phyloP scores from a whole-genome alignment of 37 sponge, comb jelly and placozoan genomes.

The Cliona cf. orientalis region DNA sequence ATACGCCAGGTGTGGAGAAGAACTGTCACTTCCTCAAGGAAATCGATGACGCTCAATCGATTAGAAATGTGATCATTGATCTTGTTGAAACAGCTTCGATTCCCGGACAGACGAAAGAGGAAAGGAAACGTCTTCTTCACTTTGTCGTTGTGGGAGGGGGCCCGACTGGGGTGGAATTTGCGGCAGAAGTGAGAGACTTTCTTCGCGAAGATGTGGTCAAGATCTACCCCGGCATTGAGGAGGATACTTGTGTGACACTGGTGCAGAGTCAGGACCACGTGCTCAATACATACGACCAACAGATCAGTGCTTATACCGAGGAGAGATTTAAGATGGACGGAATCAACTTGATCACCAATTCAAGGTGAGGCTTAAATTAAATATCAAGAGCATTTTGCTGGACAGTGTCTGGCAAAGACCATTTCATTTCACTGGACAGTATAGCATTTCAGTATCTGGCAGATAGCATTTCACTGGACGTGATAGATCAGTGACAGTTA shows the following conservation, averaged over 20 bases:
- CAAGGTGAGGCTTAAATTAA: conserved; percentile 19
- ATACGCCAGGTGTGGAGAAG: conserved; percentile 62
- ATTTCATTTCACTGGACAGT: no score
- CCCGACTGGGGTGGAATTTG: conserved; percentile 85
- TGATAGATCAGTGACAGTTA: no score
- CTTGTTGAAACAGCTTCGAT: conserved; percentile 70
- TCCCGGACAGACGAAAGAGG: conserved; percentile 61
- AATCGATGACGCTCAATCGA: conserved; percentile 56
- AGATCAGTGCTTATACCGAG: conserved; percentile 71
- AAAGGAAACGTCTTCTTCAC: conserved; percentile 59
- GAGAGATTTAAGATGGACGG: conserved; percentile 40
- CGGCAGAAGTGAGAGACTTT: conserved; percentile 71
- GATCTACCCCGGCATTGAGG: conserved; percentile 42
- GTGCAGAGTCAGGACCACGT: conserved; percentile 72
- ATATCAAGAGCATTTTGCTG: no score
- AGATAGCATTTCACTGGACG: no score
- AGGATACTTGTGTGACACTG: conserved; percentile 32
- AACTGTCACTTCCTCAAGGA: conserved; percentile 71
- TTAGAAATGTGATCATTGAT: conserved; percentile 63
- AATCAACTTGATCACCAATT: conserved; percentile 47
- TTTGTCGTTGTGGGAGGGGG: conserved; percentile 79
- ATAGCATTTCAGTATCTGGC: no score
- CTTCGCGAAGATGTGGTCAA: conserved; percentile 60
- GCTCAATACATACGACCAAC: conserved; percentile 65
- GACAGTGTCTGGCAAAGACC: no score